Base-by-base conservation (phyloP, 2,888 invertebrate genomes). In the Rhopalosiphum nymphaeae region DNA sequence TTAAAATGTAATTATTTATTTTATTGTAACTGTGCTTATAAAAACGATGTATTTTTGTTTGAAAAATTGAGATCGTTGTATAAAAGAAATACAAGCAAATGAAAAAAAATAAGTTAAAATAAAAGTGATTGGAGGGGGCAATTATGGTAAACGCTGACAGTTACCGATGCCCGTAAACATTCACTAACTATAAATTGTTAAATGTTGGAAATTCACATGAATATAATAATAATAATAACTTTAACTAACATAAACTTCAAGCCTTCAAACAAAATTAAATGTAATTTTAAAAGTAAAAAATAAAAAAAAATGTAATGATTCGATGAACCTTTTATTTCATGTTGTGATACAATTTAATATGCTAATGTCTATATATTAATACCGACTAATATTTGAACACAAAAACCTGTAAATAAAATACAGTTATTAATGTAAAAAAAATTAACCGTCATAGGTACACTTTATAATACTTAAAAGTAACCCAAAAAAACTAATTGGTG, bases 71-170 rank as follows among this genome's bases (percentile, higher is more conserved):
- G 36, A 78, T 78, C 9, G 21, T 78, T 36, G 36, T 78, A 21
- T 78, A 78, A 78, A 78, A 78, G 21, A 78, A 36, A 36, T 25
- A 78, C 36, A 36, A 78, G 78, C 21, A 42, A 78, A 67, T 16
- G 5, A 67, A n/a, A 67, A n/a, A 67, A 78, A 36, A 78, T 9
- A 78, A 78, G 78, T 78, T 78, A 21, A 78, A 78, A 36, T 46
- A 36, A 78, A 67, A 78, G 78, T 78, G 78, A 21, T 42, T 21
- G 78, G 78, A 36, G n/a, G 53, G 49, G 88, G 53, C 88, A 53
- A 88, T 88, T 53, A 36, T 11, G 36, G 53, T 53, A 36, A 88
- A 88, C 36, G 53, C 88, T 88, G 53, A 88, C 88, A 88, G 88
- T 53, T 87, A 49, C 36, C 11, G 36, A 88, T 53, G 88, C 88